Evolutionary conservation across 2,888 invertebrate species (phyloP), one percentile per base, ranked within the genome.

Genomic region (Eupeodes luniger): DNA sequence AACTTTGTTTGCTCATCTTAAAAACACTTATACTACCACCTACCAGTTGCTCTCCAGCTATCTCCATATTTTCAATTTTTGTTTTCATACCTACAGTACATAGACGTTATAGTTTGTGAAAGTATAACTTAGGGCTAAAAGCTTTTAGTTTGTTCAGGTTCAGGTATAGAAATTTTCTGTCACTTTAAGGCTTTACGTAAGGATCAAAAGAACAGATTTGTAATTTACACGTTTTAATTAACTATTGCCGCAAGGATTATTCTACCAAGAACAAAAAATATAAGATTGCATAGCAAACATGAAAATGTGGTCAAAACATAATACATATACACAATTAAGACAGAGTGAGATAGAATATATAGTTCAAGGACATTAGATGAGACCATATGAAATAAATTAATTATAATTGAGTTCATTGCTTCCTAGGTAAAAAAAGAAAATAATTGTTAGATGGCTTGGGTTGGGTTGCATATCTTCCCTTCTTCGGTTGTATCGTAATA

Each of bases 151-250:
- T 16, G 19, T 14, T 27, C 14, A 47, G 51, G 19, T 14, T 27
- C 11, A 47, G 51, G 19, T 27, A 66, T 34, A 59, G 27, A 27
- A 1, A 67, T 49, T 67, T 59, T 12, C 44, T 36, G 47, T 11
- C 67, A 59, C 27, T 59, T 67, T 59, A 55, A 49, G 67, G 59
- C 34, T 55, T 12, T 49, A 51, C 40, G 9, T 12, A 53, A 14
- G 40, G 40, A 40, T n/a, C 36, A 34, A 59, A 27, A 44, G 51
- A 59, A 34, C 49, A 57, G 66, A 14, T 49, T 66, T 12, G 16
- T 57, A 72, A 70, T 78, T 78, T 83, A 49, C 70, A 83, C 72
- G 66, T 78, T 83, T 83, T 72, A 83, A 83, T 83, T 83, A 83
- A 77, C 72, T 82, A 70, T 70, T 34, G 66, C 57, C 59, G 11